Evolutionary conservation across 1,140 invertebrate genomes (phyloP).

Genomic region (Dendroctonus valens): DNA sequence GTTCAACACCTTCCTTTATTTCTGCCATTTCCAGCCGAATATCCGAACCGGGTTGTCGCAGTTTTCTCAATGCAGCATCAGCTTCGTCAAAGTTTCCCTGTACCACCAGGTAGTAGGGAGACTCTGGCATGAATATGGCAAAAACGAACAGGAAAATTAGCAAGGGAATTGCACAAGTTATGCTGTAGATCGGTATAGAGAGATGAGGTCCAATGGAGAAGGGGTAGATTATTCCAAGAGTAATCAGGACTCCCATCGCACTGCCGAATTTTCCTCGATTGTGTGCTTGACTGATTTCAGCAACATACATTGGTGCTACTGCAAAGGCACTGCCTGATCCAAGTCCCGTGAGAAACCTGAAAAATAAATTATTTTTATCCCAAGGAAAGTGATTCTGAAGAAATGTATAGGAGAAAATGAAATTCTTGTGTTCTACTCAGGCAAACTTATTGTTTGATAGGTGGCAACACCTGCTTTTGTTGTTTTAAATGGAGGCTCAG

Average conservation of each 20-base stretch:
- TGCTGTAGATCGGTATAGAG: conserved; percentile 55
- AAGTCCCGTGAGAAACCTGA: conserved; percentile 52
- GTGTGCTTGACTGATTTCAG: conserved; percentile 48
- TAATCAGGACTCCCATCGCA: conserved; percentile 39
- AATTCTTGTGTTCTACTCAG: no score
- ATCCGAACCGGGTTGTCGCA: conserved; percentile 57
- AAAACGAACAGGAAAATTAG: conserved; percentile 56
- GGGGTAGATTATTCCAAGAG: conserved; percentile 40
- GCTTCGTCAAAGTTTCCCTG: conserved; percentile 61
- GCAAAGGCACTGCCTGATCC: conserved; percentile 53
- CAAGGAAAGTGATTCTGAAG: conserved; percentile 43
- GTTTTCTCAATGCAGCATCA: conserved; percentile 58
- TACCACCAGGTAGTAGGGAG: conserved; percentile 69
- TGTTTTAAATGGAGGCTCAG: conserved; percentile 9
- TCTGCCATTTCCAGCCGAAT: conserved; percentile 25
- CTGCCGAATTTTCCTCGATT: conserved; percentile 38
- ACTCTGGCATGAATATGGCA: conserved; percentile 62
- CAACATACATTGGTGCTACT: conserved; percentile 55
- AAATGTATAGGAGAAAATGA: not conserved
- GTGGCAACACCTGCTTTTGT: conserved; percentile 29
- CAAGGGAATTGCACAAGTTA: conserved; percentile 52
- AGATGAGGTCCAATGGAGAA: conserved; percentile 62
- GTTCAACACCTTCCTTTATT: conserved; percentile 24
- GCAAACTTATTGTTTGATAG: no score
- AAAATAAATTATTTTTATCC: conserved; percentile 49